Percentiles rank a stretch among this genome's conserved stretches.
These are phyloP conservation scores for Pangasius krempfi DNA, from an alignment of 2,797 vertebrate genomes.

Conservation along the genomic window DNA sequence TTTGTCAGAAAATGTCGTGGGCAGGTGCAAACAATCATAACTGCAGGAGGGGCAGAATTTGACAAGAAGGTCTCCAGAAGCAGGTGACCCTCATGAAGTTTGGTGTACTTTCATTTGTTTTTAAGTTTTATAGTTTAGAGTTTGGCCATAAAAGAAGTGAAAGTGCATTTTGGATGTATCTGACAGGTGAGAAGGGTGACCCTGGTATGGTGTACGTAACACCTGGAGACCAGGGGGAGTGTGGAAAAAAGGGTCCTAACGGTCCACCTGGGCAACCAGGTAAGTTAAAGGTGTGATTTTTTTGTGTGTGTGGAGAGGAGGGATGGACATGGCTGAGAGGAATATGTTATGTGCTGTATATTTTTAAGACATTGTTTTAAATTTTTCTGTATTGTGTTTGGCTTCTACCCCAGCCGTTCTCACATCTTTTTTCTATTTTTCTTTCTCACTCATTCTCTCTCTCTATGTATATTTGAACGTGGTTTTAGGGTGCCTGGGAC, in stretches of 20 bases:
- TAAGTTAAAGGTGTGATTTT: constrained; percentile 16
- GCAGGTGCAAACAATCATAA: neutral
- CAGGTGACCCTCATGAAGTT: neutral
- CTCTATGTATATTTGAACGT: neutral
- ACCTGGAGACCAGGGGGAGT: constrained; percentile 51
- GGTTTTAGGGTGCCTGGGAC: constrained; percentile 66
- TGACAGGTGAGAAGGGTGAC: constrained; percentile 53
- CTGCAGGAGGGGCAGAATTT: neutral
- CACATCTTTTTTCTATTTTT: neutral
- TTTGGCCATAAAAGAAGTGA: neutral
- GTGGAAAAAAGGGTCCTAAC: constrained; percentile 44
- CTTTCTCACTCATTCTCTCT: neutral
- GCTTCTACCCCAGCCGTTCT: too few relatives aligned
- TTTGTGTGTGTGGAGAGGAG: neutral
- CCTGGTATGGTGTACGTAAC: constrained; percentile 25
- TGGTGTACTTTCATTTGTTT: neutral
- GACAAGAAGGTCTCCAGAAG: neutral
- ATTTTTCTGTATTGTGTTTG: neutral
- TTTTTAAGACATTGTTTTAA: neutral
- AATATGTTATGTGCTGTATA: neutral
- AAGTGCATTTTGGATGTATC: neutral
- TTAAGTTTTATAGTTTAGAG: neutral
- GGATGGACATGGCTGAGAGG: neutral
- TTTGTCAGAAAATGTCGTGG: neutral
- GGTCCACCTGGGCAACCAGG: constrained; percentile 52